Conservation (phyloP, 2,888 invertebrate genomes). For the Hirtodrosophila duncani region DNA sequence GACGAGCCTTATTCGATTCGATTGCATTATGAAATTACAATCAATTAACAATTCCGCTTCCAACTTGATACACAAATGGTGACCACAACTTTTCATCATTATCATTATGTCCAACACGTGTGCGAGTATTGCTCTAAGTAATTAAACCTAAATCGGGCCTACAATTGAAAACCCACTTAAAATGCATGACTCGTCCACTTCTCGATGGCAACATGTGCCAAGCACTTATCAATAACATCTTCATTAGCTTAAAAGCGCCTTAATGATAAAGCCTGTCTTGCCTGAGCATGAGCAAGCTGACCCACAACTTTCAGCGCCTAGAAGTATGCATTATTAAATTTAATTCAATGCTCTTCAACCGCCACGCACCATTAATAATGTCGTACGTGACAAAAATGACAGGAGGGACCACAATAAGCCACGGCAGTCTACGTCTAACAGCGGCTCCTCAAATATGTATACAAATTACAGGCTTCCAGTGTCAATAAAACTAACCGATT, state of each 20-base stretch:
- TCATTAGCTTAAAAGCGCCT: conserved; percentile 38
- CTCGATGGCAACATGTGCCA: conserved; percentile 3
- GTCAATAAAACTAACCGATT: conserved; percentile 24
- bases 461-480: conserved; percentile 38
- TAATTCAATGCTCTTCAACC: conserved; percentile 20
- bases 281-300: conserved; percentile 4
- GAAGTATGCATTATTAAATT: conserved; percentile 47
- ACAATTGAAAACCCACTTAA: too few relatives aligned
- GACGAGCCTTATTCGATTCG: too few relatives aligned
- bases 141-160: too few relatives aligned
- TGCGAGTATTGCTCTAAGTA: too few relatives aligned
- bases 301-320: conserved; percentile 20
- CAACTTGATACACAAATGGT: too few relatives aligned
- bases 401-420: conserved; percentile 1
- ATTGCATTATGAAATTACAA: too few relatives aligned
- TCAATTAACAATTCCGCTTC: too few relatives aligned
- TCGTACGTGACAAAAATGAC: conserved; percentile 20
- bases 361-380: conserved; percentile 35
- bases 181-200: too few relatives aligned
- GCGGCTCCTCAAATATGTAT: conserved; percentile 24
- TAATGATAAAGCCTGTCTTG: conserved; percentile 51
- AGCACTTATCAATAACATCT: conserved; percentile 5
- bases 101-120: too few relatives aligned
- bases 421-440: conserved; percentile 10
- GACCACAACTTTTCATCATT: too few relatives aligned